Evolutionary conservation across 2,113 vertebrate species (phyloP), one percentile per base, ranked within the genome.

Genomic region (Hyperoodon ampullatus): DNA sequence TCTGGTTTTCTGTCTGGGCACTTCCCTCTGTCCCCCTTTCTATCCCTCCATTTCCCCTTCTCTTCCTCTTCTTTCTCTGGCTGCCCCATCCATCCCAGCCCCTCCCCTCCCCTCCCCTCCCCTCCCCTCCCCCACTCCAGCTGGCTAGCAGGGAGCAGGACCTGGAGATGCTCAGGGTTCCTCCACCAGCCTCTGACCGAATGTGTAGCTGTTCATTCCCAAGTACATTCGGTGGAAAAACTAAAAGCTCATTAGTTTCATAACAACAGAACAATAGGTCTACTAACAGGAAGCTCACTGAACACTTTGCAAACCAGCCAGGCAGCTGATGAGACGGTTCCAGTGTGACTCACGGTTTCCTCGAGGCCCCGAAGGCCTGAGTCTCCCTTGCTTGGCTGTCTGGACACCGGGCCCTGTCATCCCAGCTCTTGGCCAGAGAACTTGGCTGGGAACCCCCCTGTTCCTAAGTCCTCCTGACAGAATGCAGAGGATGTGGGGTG

Each of bases 231-330:
- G 8, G 90, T 58, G n/a, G 24, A 42, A 98, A 95, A 93, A 97
- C 18, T 92, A 92, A 92, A 92, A 97, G 94, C 92, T 78, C 86
- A 90, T 97, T 78, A 80, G 77, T 94, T 98, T 97, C 95, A 97
- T 58, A 91, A 88, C 95, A 96, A 97, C 78, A 91, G 93, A 98
- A 98, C 80, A 98, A 95, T 96, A 96, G 78, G 93, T 90, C 98
- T 95, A 96, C 86, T 95, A 98, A 97, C 96, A 96, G 97, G 75
- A 61, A 97, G 60, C 26, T 1, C 94, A 42, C 95, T 19, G 72
- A 97, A 82, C 78, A 81, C 92, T 94, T 93, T 96, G 84, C 90
- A 97, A 92, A 65, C 30, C 85, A 98, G 81, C 85, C n/a, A 0
- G 71, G 88, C 50, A 47, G 90, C 94, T 96, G 93, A 97, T 97